These are phyloP conservation scores for Melieria omissa DNA, from an alignment of 2,888 invertebrate genomes.

Conservation along the genomic window DNA sequence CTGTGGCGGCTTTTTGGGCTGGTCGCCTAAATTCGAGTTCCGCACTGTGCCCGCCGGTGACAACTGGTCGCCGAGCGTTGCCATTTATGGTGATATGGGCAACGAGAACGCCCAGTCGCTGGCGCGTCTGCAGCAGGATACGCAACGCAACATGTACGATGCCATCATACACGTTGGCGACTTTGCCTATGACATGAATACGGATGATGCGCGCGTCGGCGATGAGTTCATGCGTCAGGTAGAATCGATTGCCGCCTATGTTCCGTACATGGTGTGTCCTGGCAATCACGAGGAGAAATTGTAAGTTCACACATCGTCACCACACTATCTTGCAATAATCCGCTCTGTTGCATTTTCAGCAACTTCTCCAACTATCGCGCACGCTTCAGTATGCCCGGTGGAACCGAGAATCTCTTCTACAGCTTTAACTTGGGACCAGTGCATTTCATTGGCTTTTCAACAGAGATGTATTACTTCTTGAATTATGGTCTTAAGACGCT, in stretches of 20 bases:
- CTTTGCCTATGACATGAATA: conserved; percentile 94
- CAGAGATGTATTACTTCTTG: conserved; percentile 94
- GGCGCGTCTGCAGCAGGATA: conserved; percentile 84
- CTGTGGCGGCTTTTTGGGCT: conserved; percentile 81
- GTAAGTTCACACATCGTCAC: conserved; percentile 66
- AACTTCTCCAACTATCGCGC: conserved; percentile 95
- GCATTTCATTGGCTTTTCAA: conserved; percentile 91
- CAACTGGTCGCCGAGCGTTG: conserved; percentile 83
- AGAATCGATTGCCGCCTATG: conserved; percentile 87
- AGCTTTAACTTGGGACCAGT: conserved; percentile 91
- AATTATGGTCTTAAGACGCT: conserved; percentile 87
- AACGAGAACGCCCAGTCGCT: conserved; percentile 89
- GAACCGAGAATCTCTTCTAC: conserved; percentile 78
- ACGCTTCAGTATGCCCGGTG: conserved; percentile 92
- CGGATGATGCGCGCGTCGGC: conserved; percentile 83
- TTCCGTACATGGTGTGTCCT: conserved; percentile 93
- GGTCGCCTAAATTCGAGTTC: conserved; percentile 85
- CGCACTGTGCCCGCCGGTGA: conserved; percentile 74
- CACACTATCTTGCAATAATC: neutral
- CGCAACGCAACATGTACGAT: conserved; percentile 84
- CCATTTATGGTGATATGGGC: conserved; percentile 95
- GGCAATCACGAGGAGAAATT: conserved; percentile 91
- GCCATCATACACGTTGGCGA: conserved; percentile 92
- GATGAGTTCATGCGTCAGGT: conserved; percentile 95
- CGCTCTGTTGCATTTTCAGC: conserved; percentile 67